Base-by-base conservation (phyloP, 92 coral and sea anemone genomes). In the Hydrozoanthus gracilis region DNA sequence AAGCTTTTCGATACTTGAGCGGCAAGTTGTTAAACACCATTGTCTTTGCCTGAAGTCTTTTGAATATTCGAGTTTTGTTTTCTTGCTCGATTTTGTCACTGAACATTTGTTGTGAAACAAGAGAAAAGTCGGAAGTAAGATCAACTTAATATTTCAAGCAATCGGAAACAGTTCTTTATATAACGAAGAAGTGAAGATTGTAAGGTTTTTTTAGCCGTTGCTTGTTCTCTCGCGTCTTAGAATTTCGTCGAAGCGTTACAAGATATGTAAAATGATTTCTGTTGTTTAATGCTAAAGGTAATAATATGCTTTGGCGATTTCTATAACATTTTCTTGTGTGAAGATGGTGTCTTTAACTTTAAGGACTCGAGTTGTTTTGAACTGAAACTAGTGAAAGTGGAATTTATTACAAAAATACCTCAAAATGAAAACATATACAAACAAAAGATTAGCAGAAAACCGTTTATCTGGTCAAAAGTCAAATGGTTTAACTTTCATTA, bases 41-140 rank as follows among this genome's bases (percentile, higher is more conserved):
- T 80, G 85, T 80, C 56, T 62, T 17, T 48, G 85, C 70, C 45
- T 27, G 18, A 80, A 46, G 10, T 62, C 74, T 80, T 51, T 68
- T 80, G 74, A 80, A 80, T 80, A 80, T 80, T 80, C 85, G 48
- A 62, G 85, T 48, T 48, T 7, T 77, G 82, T 54, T 77, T 51
- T 80, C 39, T 17, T 65, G 18, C 39, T 58, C 48, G 10, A 6
- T 8, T 17, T 16, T 10, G 68, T 20, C 4, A 13, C 8, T 5
- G 78, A n/a, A 49, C 7, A 47, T 51, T 3, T 52, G 10, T 10
- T 15, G 39, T 18, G 82, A 51, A 64, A 76, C 82, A 49, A 66
- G 66, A 76, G 62, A 80, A 47, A 18, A 16, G 11, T 18, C 62
- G 62, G 44, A 10, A 6, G 17, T 49, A 7, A 2, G 35, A 44